phyloP scores from a whole-genome alignment of 2,797 vertebrate species.

The Pagetopsis macropterus region DNA sequence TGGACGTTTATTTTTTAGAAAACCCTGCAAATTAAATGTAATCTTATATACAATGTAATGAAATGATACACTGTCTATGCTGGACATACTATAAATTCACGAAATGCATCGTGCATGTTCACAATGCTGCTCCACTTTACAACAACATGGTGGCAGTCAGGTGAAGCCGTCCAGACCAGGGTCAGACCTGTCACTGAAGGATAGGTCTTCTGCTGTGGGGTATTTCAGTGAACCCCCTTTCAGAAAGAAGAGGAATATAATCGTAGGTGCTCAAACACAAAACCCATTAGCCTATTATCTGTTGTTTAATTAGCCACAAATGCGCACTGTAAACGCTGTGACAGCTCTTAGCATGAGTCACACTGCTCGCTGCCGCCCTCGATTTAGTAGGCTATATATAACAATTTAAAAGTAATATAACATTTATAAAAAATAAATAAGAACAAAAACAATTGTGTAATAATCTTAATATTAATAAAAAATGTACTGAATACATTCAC shows the following conservation, averaged over 20 bases:
- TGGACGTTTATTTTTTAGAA: no score
- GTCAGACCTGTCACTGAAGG: no score
- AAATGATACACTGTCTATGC: not conserved
- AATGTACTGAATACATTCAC: not conserved
- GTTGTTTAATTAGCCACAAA: not conserved
- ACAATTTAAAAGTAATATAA: no score
- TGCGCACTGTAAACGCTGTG: not conserved
- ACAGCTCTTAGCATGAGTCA: not conserved
- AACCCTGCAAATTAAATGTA: not conserved
- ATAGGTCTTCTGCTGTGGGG: not conserved
- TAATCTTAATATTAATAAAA: not conserved
- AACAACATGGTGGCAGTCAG: slow-evolving; percentile 61
- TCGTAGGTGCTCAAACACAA: not conserved
- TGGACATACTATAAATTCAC: no score
- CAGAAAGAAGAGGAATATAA: not conserved
- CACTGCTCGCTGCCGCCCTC: not conserved
- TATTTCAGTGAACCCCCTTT: not conserved
- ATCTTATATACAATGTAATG: no score
- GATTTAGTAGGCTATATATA: not conserved
- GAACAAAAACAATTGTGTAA: not conserved
- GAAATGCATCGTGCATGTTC: not conserved
- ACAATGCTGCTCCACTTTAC: not conserved
- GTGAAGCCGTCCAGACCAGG: not conserved
- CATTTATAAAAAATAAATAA: not conserved
- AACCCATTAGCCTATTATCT: not conserved